Percentiles rank a stretch among this genome's conserved stretches.
Evolutionary conservation across 2,888 invertebrate species (phyloP).

Genomic region (Noctuana brunneofusca): DNA sequence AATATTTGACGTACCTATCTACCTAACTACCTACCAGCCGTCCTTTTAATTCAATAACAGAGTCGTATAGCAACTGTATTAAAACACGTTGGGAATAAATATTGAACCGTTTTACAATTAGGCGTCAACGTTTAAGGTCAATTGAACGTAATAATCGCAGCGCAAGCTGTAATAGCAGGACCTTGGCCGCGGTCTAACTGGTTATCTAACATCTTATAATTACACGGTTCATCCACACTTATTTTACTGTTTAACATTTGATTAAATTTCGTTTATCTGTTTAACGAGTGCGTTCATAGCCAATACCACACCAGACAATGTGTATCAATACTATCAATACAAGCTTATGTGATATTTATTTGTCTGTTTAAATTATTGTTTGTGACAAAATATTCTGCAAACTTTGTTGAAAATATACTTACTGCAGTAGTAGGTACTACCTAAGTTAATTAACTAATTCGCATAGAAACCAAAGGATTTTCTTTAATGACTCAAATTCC

Average conservation of each 20-base stretch:
- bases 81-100: background rate
- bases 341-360: too few relatives aligned
- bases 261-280: slow-evolving; percentile 16
- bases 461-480: background rate
- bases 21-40: background rate
- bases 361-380: too few relatives aligned
- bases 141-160: slow-evolving; percentile 41
- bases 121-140: slow-evolving; percentile 33
- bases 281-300: background rate
- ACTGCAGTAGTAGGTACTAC: too few relatives aligned
- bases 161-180: slow-evolving; percentile 35
- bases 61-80: slow-evolving; percentile 5
- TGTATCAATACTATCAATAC: background rate
- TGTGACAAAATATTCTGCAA: too few relatives aligned
- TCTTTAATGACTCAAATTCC: slow-evolving; percentile 8
- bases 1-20: slow-evolving; percentile 13
- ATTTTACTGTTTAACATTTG: slow-evolving; percentile 10
- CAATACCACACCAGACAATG: background rate
- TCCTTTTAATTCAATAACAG: slow-evolving; percentile 13
- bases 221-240: slow-evolving; percentile 13
- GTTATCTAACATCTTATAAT: slow-evolving; percentile 27
- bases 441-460: slow-evolving; percentile 7
- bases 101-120: background rate
- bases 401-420: too few relatives aligned
- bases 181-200: slow-evolving; percentile 38